These are phyloP conservation scores for Montipora capitata DNA, from an alignment of 92 coral and sea anemone genomes.

Conservation along the genomic window DNA sequence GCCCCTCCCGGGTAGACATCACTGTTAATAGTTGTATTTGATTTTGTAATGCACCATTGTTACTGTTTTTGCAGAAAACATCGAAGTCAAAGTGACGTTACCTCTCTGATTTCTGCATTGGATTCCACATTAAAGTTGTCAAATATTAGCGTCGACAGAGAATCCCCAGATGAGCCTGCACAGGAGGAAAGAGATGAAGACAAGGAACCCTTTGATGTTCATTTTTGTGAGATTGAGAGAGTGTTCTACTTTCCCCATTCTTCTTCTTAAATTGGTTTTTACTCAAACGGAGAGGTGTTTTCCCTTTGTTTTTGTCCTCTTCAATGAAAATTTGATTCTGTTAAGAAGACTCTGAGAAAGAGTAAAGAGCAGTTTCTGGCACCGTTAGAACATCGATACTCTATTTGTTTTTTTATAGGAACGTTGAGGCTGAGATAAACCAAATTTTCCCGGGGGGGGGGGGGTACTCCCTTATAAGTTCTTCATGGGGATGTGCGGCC, in stretches of 20 bases:
- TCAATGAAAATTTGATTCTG: not conserved
- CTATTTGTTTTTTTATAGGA: too few relatives aligned
- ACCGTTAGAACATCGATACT: too few relatives aligned
- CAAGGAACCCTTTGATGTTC: constrained; percentile 49
- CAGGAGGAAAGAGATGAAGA: constrained; percentile 38
- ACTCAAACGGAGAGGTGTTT: not conserved
- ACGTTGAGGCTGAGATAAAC: too few relatives aligned
- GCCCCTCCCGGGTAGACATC: too few relatives aligned
- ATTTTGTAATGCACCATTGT: not conserved
- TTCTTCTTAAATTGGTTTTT: not conserved
- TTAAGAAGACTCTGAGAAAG: too few relatives aligned
- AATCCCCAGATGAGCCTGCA: constrained; percentile 91
- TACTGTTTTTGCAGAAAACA: constrained; percentile 44
- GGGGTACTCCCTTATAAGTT: too few relatives aligned
- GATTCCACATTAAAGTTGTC: constrained; percentile 90
- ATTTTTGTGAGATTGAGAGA: constrained; percentile 60
- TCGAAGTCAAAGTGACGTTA: constrained; percentile 89
- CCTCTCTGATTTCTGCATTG: constrained; percentile 87
- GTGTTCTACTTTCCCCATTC: not conserved
- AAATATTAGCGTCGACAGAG: constrained; percentile 70
- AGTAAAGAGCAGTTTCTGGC: too few relatives aligned
- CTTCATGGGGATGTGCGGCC: too few relatives aligned
- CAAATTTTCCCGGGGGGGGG: too few relatives aligned
- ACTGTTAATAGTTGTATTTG: not conserved
- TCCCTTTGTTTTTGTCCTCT: not conserved